Evolutionary conservation across 2,888 invertebrate genomes (phyloP), one percentile per base, ranked within the genome.

Genomic region (Zonitis immaculata): DNA sequence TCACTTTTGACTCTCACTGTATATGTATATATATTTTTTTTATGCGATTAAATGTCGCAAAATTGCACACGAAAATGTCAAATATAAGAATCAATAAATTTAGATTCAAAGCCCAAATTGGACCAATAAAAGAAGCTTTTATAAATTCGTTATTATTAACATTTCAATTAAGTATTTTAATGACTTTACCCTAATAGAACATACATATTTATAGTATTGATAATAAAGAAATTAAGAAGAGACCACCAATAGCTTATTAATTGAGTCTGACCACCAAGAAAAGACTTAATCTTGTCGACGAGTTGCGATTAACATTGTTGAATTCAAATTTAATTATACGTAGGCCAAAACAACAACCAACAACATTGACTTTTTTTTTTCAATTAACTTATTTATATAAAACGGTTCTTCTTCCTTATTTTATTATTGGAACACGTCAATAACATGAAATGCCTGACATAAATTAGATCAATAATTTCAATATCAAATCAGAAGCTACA

Each of bases 341-440:
- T 59, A 51, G 59, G 59, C 46, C 43, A 51, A 14, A 49, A 59
- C 44, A 51, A 53, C n/a, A n/a, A n/a, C n/a, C n/a, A 53, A 48
- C 50, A 49, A 52, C 54, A 58, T 55, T 52, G 32, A 18, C 9
- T 9, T 27, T 27, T 27, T 16, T 35, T 18, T 35, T 35, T 35
- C 35, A 35, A 35, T 35, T 35, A 35, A 35, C 16, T 12, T 14
- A 8, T 30, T 32, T 7, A 32, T 32, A 35, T 9, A 9, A 35
- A n/a, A n/a, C n/a, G n/a, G n/a, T n/a, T n/a, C n/a, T n/a, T n/a
- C n/a, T n/a, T n/a, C n/a, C n/a, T n/a, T n/a, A n/a, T n/a, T n/a
- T n/a, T n/a, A n/a, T n/a, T n/a, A n/a, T n/a, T n/a, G n/a, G n/a
- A n/a, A n/a, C n/a, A n/a, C n/a, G 12, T 32, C 12, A 32, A 32